Evolutionary conservation across 2,888 invertebrate genomes (phyloP).

Genomic region (Ptilodon capucinus): DNA sequence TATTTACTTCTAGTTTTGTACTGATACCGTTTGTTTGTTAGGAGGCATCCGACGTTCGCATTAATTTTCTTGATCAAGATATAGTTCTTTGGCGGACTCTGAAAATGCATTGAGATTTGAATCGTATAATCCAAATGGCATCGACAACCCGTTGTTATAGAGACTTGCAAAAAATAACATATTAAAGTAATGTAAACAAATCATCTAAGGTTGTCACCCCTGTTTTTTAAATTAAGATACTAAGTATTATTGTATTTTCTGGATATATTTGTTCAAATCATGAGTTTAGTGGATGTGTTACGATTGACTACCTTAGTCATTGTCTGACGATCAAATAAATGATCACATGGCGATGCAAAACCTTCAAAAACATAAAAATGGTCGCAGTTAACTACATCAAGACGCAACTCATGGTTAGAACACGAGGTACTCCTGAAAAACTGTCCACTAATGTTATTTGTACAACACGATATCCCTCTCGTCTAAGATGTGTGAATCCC

Average conservation of each 20-base stretch:
- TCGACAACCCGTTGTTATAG: slow-evolving; percentile 53
- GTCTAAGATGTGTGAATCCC: neutral
- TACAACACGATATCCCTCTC: too few species aligned
- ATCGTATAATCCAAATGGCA: slow-evolving; percentile 36
- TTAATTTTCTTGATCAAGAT: slow-evolving; percentile 36
- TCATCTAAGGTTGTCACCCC: neutral
- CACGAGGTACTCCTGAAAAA: neutral
- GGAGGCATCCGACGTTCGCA: slow-evolving; percentile 46
- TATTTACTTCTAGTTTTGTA: slow-evolving; percentile 46
- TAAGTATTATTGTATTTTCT: too few species aligned
- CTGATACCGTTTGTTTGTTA: slow-evolving; percentile 36
- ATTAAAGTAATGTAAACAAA: neutral
- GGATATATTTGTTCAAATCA: too few species aligned
- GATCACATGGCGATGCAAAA: neutral
- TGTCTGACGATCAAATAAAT: too few species aligned
- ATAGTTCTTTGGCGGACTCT: slow-evolving; percentile 35
- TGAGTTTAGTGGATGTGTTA: too few species aligned
- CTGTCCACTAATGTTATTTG: neutral
- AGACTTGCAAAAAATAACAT: neutral
- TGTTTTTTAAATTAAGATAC: too few species aligned
- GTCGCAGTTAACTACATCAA: neutral
- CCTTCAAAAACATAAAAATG: neutral
- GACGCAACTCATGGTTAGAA: neutral
- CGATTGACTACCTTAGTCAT: too few species aligned
- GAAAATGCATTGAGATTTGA: slow-evolving; percentile 65